These are phyloP conservation scores for Gadus chalcogrammus DNA, from an alignment of 2,113 vertebrate genomes.

Conservation along the genomic window DNA sequence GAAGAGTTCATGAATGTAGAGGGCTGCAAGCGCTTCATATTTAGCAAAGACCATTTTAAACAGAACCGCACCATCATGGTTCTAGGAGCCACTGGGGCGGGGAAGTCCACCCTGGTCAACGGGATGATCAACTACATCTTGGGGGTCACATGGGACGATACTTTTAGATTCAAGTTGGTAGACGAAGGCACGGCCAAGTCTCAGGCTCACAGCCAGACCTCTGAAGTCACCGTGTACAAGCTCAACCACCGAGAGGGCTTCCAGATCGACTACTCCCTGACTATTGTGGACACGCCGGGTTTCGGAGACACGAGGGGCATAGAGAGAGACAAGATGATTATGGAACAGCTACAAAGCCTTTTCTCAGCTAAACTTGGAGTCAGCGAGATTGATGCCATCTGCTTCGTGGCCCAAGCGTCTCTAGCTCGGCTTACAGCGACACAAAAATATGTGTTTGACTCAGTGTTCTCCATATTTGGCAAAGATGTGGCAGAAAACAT, in stretches of 20 bases:
- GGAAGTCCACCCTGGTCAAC: slow-evolving; percentile 49
- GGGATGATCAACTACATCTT: slow-evolving; percentile 54
- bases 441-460: no score
- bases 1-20: background rate
- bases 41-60: background rate
- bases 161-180: slow-evolving; percentile 43
- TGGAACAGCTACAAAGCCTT: slow-evolving; percentile 28
- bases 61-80: slow-evolving; percentile 47
- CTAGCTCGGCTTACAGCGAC: no score
- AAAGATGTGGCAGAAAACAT: no score
- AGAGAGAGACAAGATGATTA: slow-evolving; percentile 32
- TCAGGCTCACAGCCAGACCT: slow-evolving; percentile 56
- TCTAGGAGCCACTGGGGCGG: slow-evolving; percentile 54
- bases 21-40: slow-evolving; percentile 26
- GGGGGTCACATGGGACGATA: slow-evolving; percentile 44
- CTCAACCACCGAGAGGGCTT: no score
- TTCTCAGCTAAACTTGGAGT: slow-evolving; percentile 5
- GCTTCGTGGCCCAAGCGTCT: no score
- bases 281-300: slow-evolving; percentile 68
- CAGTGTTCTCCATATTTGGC: no score
- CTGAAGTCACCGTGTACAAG: no score
- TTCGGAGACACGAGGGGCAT: slow-evolving; percentile 60
- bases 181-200: slow-evolving; percentile 15
- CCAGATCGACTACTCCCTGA: no score
- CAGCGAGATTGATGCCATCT: no score